These are phyloP conservation scores for Tauraco erythrolophus DNA, from an alignment of 2,113 vertebrate species.

Conservation along the genomic window DNA sequence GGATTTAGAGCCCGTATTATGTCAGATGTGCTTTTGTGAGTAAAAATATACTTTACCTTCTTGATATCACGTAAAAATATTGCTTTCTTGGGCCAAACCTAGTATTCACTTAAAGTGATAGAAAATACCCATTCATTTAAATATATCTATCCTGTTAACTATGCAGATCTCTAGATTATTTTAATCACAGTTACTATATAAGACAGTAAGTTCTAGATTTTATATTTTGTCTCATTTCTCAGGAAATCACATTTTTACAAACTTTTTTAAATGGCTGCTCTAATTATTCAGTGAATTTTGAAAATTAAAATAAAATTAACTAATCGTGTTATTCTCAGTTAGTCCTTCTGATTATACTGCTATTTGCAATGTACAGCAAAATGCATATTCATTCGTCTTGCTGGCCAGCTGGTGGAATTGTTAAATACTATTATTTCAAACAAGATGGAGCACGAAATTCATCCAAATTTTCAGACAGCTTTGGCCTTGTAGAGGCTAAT, in stretches of 20 bases:
- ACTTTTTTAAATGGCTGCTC: background rate
- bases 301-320: background rate
- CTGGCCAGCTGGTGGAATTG: constrained; percentile 31
- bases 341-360: background rate
- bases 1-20: background rate
- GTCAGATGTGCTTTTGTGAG: background rate
- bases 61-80: background rate
- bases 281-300: background rate
- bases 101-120: background rate
- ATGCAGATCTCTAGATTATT: background rate
- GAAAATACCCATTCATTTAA: background rate
- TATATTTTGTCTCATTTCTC: background rate
- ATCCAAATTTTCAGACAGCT: constrained; percentile 39
- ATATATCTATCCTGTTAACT: background rate
- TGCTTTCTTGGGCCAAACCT: background rate
- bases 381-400: constrained; percentile 34
- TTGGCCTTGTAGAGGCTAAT: constrained; percentile 11
- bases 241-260: background rate
- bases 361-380: constrained; percentile 10
- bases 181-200: background rate
- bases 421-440: constrained; percentile 41
- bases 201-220: background rate
- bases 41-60: background rate
- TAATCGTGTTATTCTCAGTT: background rate
- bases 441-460: constrained; percentile 47